Conservation (phyloP, 2,888 invertebrate species). For the Hirtodrosophila cameraria region DNA sequence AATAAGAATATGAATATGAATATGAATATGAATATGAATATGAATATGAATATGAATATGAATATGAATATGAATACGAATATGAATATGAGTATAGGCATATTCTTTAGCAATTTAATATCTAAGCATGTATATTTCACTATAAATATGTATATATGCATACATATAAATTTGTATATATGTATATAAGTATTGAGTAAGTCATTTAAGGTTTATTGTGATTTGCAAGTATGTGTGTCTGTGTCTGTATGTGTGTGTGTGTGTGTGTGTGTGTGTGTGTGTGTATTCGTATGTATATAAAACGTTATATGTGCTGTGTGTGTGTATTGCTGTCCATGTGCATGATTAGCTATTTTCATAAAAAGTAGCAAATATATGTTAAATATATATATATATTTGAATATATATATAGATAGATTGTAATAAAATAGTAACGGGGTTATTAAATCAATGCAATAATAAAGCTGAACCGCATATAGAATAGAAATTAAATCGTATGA, state of each 20-base stretch:
- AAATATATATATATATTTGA: constrained; percentile 30
- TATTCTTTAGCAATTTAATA: constrained; percentile 5
- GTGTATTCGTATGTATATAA: neutral
- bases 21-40: neutral
- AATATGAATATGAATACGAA: neutral
- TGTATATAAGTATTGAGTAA: neutral
- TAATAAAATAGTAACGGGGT: constrained; percentile 72
- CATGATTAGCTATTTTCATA: constrained; percentile 47
- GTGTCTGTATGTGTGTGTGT: neutral
- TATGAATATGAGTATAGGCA: constrained; percentile 1
- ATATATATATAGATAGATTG: constrained; percentile 50
- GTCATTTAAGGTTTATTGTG: neutral
- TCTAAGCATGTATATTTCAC: constrained; percentile 26
- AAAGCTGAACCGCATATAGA: constrained; percentile 85
- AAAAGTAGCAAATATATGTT: constrained; percentile 53
- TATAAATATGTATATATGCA: constrained; percentile 5
- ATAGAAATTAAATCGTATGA: constrained; percentile 84
- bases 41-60: neutral
- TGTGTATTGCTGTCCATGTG: constrained; percentile 25
- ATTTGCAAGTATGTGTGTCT: no score
- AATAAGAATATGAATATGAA: neutral
- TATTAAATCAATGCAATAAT: constrained; percentile 81
- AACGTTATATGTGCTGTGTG: neutral
- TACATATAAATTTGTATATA: constrained; percentile 8
- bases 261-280: neutral